These are phyloP conservation scores for Copidosoma aretas DNA, from an alignment of 2,888 invertebrate genomes.

Conservation along the genomic window DNA sequence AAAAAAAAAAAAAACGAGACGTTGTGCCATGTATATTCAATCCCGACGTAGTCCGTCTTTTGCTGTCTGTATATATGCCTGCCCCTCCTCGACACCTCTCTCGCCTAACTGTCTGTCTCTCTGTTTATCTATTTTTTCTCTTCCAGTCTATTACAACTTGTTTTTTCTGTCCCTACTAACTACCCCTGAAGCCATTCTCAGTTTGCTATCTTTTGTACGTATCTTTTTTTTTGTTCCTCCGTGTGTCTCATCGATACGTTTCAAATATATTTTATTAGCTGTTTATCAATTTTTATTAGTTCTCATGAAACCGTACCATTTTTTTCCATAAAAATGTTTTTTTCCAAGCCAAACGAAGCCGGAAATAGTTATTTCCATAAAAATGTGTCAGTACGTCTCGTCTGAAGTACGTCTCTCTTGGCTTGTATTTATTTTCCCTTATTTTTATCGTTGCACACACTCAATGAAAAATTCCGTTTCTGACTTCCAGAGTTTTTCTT, in stretches of 20 bases:
- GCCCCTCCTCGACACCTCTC: conserved; percentile 13
- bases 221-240: not conserved
- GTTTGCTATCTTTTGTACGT: not conserved
- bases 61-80: conserved; percentile 41
- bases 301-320: not conserved
- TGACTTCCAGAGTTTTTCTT: conserved; percentile 26
- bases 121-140: conserved; percentile 20
- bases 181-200: not conserved
- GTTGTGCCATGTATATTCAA: conserved; percentile 38
- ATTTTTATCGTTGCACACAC: conserved; percentile 10
- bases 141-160: conserved; percentile 38
- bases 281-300: not conserved
- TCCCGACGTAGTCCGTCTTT: conserved; percentile 46
- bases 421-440: conserved; percentile 16
- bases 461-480: conserved; percentile 31
- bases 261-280: not conserved
- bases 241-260: not conserved
- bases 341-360: not conserved
- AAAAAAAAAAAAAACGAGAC: conserved; percentile 39
- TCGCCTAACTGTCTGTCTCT: conserved; percentile 43
- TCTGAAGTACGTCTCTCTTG: not conserved
- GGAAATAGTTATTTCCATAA: not conserved
- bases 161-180: conserved; percentile 7
- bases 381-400: not conserved
- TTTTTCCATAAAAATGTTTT: not conserved